phyloP scores from a whole-genome alignment of 2,888 invertebrate species.

The Brenthis daphne region DNA sequence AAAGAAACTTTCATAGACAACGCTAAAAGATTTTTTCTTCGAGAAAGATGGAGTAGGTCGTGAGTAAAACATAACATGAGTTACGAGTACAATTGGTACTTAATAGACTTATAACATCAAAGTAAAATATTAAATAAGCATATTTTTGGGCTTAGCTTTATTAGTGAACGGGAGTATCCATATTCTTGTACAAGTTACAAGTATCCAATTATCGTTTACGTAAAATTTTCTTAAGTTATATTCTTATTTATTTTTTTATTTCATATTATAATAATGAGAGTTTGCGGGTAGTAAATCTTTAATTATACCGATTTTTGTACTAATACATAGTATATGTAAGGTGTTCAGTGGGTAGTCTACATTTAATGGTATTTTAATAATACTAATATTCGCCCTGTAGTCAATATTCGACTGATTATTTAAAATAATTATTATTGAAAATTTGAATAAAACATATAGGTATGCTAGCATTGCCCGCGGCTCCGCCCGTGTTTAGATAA shows the following conservation, averaged over 20 bases:
- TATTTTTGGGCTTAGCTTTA: slow-evolving; percentile 7
- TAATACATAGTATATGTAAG: no score
- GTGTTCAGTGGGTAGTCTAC: no score
- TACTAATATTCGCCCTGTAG: no score
- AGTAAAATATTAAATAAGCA: slow-evolving; percentile 8
- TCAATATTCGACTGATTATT: no score
- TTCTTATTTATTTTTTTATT: not conserved
- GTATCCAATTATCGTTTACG: not conserved
- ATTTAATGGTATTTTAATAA: no score
- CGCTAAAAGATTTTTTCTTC: not conserved
- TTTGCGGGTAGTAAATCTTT: no score
- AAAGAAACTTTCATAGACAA: not conserved
- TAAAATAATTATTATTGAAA: no score
- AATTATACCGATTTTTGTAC: no score
- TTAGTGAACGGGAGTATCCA: not conserved
- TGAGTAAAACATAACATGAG: slow-evolving; percentile 2
- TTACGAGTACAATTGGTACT: not conserved
- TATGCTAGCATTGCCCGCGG: no score
- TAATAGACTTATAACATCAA: slow-evolving; percentile 8
- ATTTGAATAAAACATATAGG: no score
- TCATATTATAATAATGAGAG: no score
- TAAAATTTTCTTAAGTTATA: not conserved
- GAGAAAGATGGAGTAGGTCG: not conserved
- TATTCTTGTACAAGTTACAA: slow-evolving; percentile 1
- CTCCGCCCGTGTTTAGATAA: no score